Evolutionary conservation across 1,140 invertebrate genomes (phyloP).

Genomic region (Brachionus rotundiformis): DNA sequence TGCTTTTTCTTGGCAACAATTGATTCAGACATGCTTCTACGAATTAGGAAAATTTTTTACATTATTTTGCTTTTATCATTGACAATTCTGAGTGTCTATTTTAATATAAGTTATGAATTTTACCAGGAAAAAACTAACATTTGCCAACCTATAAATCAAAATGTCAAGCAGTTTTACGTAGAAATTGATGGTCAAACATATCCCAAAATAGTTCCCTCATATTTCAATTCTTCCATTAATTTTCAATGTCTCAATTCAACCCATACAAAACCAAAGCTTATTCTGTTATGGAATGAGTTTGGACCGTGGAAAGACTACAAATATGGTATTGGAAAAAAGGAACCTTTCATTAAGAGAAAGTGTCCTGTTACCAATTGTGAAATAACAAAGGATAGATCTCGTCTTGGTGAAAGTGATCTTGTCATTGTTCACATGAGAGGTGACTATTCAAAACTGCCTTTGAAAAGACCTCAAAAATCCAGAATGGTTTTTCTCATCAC

Average conservation of each 20-base stretch:
- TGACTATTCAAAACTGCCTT: neutral
- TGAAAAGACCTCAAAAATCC: neutral
- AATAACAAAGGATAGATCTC: conserved; percentile 37
- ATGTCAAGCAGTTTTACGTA: neutral
- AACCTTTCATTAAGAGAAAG: neutral
- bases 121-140: neutral
- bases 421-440: conserved; percentile 47
- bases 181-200: conserved; percentile 16
- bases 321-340: conserved; percentile 5
- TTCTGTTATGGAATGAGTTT: conserved; percentile 48
- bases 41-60: neutral
- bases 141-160: neutral
- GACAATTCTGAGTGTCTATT: neutral
- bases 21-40: neutral
- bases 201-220: conserved; percentile 10
- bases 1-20: too few relatives aligned
- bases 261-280: neutral
- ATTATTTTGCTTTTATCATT: neutral
- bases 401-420: conserved; percentile 4
- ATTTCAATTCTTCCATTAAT: conserved; percentile 38
- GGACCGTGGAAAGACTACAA: conserved; percentile 7
- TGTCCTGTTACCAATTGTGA: conserved; percentile 50
- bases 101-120: neutral
- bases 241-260: conserved; percentile 5
- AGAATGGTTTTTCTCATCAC: conserved; percentile 18